Base-by-base conservation (phyloP, 2,113 vertebrate species). In the Pachyramphus minor region DNA sequence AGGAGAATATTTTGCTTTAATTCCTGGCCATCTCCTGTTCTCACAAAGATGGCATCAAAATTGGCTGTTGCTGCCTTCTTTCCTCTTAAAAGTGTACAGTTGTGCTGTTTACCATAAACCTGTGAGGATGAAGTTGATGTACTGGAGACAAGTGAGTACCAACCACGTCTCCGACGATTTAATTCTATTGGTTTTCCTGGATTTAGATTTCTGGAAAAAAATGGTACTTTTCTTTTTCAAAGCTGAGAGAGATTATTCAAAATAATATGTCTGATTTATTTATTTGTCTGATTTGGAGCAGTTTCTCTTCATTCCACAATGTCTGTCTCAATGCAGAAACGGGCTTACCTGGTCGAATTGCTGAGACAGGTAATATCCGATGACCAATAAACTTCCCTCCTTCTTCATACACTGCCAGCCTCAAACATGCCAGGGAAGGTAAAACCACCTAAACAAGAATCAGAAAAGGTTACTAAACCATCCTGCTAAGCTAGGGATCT, bases 371-470 rank as follows among this genome's bases (percentile, higher is more conserved):
- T 83, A 99, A 97, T 98, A 99, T 99, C 25, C 99, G 98, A 59
- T 99, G 99, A 49, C 99, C 99, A 3, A 99, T 99, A 82, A 99
- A 99, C 95, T 99, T 99, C n/a, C 99, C 99, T 90, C 98, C 99
- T 98, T 99, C 99, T 94, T 99, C 99, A 96, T 99, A 99, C 89
- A 99, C 99, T 8, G 99, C 98, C 96, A 99, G 98, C 96, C 99
- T 98, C 71, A 99, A 77, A 53, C 99, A 99, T 5, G 99, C 99
- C 53, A 99, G 97, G 14, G 99, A 98, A 84, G 99, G 99, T 71
- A 99, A 98, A 73, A 99, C 99, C 2, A 99, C 99, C 99, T 99
- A 82, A 2, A 33, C 22, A 59, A 78, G 60, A 69, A 80, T 7
- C 1, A 8, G 11, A 71, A 84, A 87, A 56, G 18, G 9, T 44